Evolutionary conservation across 2,113 vertebrate species (phyloP).

Genomic region (Salminus brasiliensis): DNA sequence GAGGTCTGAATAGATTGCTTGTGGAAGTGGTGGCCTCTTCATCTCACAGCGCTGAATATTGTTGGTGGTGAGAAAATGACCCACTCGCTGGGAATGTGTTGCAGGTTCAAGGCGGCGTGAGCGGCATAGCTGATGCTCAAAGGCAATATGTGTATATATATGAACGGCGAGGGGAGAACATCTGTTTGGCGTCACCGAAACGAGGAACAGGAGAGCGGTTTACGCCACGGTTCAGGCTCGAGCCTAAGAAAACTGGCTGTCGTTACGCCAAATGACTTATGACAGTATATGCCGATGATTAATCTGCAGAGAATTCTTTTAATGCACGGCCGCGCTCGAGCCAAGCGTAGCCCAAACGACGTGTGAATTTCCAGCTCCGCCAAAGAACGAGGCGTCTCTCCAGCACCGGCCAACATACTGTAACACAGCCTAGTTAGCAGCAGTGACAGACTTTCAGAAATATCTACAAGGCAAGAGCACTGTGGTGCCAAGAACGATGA

Average conservation of each 20-base stretch:
- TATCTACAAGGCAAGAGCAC: neutral
- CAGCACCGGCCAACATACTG: neutral
- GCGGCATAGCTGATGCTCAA: neutral
- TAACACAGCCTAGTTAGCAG: constrained; percentile 26
- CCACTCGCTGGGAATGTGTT: neutral
- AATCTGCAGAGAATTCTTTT: constrained; percentile 52
- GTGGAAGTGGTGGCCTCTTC: neutral
- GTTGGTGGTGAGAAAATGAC: neutral
- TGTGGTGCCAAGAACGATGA: constrained; percentile 21
- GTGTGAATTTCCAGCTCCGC: constrained; percentile 1
- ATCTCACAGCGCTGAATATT: neutral
- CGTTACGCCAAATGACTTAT: constrained; percentile 50
- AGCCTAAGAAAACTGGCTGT: constrained; percentile 50
- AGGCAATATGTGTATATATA: too few species aligned
- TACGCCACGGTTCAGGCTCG: constrained; percentile 25
- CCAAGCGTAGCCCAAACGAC: constrained; percentile 16
- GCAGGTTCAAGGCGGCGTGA: neutral
- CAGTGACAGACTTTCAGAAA: neutral
- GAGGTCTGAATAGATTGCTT: neutral
- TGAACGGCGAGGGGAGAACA: constrained; percentile 26
- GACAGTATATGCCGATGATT: constrained; percentile 47
- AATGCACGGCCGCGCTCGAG: constrained; percentile 31
- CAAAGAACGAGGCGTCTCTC: neutral
- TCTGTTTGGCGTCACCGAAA: constrained; percentile 43
- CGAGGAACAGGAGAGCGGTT: constrained; percentile 38